Conservation (phyloP, 2,113 vertebrate genomes). For the Centropristis striata region DNA sequence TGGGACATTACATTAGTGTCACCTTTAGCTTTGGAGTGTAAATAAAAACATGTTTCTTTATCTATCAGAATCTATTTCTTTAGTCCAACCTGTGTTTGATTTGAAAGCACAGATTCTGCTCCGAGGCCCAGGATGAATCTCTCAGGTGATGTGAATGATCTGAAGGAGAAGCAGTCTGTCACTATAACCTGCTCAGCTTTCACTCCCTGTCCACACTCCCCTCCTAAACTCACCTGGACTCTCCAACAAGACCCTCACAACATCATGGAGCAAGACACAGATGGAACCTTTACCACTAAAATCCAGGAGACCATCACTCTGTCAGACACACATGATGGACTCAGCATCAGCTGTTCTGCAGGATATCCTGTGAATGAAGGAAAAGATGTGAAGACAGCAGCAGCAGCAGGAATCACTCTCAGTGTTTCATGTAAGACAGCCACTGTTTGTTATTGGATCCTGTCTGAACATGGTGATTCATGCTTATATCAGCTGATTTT, state of each 20-base stretch:
- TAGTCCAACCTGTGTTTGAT: background rate
- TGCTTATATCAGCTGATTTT: no score
- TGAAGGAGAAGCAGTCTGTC: constrained; percentile 20
- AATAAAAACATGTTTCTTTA: no score
- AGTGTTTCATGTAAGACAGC: constrained; percentile 56
- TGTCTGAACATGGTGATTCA: background rate
- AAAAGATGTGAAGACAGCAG: background rate
- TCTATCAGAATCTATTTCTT: no score
- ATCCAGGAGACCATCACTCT: no score
- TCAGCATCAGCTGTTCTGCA: no score
- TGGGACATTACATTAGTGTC: background rate
- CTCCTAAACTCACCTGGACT: constrained; percentile 50
- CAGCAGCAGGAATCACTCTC: constrained; percentile 2
- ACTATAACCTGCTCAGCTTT: constrained; percentile 52
- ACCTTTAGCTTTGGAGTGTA: no score
- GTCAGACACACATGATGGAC: no score
- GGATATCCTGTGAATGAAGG: no score
- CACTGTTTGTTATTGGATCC: background rate
- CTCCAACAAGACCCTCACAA: background rate
- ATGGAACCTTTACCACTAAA: constrained; percentile 29
- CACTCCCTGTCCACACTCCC: constrained; percentile 51
- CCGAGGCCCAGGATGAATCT: constrained; percentile 21
- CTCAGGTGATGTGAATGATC: background rate
- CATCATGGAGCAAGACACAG: background rate
- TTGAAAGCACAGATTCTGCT: constrained; percentile 35